Conservation (phyloP, 2,797 vertebrate species). For the Hypotaenidia okinawae region DNA sequence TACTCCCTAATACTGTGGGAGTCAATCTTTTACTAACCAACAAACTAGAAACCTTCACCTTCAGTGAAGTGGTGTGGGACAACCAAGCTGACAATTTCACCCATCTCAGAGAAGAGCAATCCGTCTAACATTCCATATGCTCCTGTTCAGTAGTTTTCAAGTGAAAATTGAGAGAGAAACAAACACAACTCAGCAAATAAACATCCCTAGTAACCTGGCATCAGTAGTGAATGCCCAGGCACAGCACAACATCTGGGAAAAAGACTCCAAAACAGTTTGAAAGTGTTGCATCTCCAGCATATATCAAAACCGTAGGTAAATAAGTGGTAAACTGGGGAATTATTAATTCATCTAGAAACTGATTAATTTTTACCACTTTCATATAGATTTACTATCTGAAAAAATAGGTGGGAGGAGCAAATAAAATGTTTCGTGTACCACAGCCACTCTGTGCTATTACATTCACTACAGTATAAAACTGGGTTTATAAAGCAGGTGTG, state of each 20-base stretch:
- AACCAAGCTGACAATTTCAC: not conserved
- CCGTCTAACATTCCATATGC: not conserved
- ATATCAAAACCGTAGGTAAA: not conserved
- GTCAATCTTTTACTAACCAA: not conserved
- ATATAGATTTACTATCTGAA: not conserved
- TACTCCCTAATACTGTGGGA: fast-evolving
- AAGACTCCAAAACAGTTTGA: fast-evolving
- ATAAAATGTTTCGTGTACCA: not conserved
- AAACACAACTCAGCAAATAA: not conserved
- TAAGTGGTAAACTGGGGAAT: not conserved
- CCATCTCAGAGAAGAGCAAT: not conserved
- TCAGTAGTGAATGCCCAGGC: not conserved
- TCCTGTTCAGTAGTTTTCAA: not conserved
- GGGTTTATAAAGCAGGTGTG: not conserved
- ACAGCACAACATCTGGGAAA: not conserved
- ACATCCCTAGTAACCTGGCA: not conserved
- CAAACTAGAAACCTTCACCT: not conserved
- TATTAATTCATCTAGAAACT: not conserved
- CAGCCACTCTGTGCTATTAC: fast-evolving
- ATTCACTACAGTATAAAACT: not conserved
- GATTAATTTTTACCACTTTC: not conserved
- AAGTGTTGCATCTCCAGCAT: not conserved
- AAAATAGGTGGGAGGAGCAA: not conserved
- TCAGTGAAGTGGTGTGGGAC: not conserved
- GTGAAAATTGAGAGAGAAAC: not conserved